These are phyloP conservation scores for Nebria brevicollis DNA, from an alignment of 2,888 invertebrate genomes.

Conservation along the genomic window DNA sequence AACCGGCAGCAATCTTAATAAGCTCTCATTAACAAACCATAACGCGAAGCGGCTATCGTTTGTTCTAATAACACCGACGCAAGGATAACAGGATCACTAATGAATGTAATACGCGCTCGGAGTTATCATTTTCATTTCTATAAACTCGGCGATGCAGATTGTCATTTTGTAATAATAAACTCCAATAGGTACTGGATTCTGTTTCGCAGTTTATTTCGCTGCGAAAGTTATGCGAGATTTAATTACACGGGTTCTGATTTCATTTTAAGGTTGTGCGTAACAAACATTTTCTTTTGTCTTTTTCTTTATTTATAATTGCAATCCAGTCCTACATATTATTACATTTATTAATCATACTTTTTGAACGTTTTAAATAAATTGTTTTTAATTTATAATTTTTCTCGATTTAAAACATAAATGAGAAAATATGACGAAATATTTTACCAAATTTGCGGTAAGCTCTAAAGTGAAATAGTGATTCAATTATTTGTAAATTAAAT, in stretches of 20 bases:
- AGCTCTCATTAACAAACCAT: conserved; percentile 25
- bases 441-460: neutral
- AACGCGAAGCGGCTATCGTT: conserved; percentile 23
- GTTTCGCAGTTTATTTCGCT: neutral
- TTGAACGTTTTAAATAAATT: neutral
- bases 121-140: conserved; percentile 17
- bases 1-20: conserved; percentile 16
- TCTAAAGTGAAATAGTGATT: neutral
- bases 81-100: conserved; percentile 17
- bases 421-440: too few relatives aligned
- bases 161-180: conserved; percentile 2
- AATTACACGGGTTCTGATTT: neutral
- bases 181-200: neutral
- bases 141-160: conserved; percentile 10
- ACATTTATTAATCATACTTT: neutral
- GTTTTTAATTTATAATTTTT: too few relatives aligned
- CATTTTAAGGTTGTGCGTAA: too few relatives aligned
- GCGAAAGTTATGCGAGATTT: neutral
- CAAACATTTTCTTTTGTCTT: too few relatives aligned
- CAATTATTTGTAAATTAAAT: too few relatives aligned
- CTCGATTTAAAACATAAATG: neutral
- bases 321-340: too few relatives aligned
- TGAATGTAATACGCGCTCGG: conserved; percentile 15
- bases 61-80: conserved; percentile 19
- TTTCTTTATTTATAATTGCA: too few relatives aligned